phyloP scores from a whole-genome alignment of 2,888 invertebrate species.

The Physocephala rufipes region DNA sequence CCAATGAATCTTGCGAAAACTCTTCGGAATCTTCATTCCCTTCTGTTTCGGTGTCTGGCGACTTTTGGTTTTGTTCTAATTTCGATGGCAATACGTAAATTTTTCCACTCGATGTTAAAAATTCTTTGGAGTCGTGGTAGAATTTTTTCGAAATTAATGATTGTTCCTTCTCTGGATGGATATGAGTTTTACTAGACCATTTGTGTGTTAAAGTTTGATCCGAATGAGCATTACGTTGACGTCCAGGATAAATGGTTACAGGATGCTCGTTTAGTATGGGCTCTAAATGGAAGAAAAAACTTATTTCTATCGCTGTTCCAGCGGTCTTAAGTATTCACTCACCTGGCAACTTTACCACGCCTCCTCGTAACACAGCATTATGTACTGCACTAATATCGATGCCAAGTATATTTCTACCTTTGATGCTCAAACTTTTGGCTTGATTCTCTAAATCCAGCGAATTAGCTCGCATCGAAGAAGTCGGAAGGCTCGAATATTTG shows the following conservation, averaged over 20 bases:
- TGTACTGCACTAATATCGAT: constrained; percentile 66
- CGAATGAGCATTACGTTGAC: background rate
- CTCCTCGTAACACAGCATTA: constrained; percentile 65
- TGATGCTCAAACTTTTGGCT: constrained; percentile 59
- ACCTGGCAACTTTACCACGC: constrained; percentile 64
- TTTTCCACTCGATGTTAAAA: constrained; percentile 5
- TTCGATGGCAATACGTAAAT: constrained; percentile 21
- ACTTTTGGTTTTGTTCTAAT: constrained; percentile 22
- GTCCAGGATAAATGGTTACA: constrained; percentile 74
- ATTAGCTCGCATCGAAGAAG: constrained; percentile 57
- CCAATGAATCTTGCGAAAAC: constrained; percentile 86
- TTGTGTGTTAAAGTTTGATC: constrained; percentile 46
- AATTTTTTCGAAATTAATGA: background rate
- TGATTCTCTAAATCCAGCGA: constrained; percentile 46
- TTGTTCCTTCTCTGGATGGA: background rate
- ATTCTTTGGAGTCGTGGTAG: constrained; percentile 15
- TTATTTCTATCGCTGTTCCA: too few species aligned
- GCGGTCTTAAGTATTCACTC: constrained; percentile 13
- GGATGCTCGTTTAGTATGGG: constrained; percentile 71
- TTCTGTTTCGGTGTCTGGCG: background rate
- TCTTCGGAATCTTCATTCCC: constrained; percentile 65
- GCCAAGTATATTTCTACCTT: constrained; percentile 62
- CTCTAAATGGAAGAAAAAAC: constrained; percentile 51
- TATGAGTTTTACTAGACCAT: background rate
- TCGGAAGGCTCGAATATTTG: constrained; percentile 66